Conservation (phyloP, 2,797 vertebrate species). For the Semaprochilodus insignis region DNA sequence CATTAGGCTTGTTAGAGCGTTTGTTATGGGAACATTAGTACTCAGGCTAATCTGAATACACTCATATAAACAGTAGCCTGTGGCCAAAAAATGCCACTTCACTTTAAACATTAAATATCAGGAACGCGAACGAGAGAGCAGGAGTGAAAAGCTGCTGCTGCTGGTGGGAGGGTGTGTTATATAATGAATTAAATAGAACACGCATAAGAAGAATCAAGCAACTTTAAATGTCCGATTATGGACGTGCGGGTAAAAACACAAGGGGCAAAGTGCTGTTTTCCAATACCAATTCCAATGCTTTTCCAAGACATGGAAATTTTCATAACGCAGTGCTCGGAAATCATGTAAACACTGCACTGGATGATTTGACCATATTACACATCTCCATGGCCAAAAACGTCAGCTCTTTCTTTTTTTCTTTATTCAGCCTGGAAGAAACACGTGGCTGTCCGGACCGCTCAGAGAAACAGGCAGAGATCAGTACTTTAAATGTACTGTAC, state of each 20-base stretch:
- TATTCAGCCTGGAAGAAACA: neutral
- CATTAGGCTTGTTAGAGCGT: neutral
- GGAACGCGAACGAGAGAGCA: neutral
- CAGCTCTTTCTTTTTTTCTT: neutral
- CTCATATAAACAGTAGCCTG: neutral
- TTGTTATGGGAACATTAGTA: neutral
- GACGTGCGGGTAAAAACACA: neutral
- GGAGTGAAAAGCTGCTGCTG: neutral
- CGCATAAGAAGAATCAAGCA: neutral
- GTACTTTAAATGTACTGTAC: too few species aligned
- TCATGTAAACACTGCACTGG: neutral
- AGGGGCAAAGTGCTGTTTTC: neutral
- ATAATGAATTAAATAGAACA: neutral
- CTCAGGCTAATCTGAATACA: constrained; percentile 15
- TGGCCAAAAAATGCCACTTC: neutral
- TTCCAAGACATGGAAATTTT: neutral
- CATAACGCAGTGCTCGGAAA: neutral
- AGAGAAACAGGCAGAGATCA: too few species aligned
- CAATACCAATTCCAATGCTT: too few species aligned
- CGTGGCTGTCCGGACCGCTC: too few species aligned
- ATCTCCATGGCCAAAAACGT: neutral
- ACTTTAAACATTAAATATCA: neutral
- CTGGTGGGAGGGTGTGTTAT: neutral
- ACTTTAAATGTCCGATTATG: neutral
- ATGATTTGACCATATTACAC: neutral